phyloP scores from a whole-genome alignment of 1,140 invertebrate genomes.

The Artemia franciscana region DNA sequence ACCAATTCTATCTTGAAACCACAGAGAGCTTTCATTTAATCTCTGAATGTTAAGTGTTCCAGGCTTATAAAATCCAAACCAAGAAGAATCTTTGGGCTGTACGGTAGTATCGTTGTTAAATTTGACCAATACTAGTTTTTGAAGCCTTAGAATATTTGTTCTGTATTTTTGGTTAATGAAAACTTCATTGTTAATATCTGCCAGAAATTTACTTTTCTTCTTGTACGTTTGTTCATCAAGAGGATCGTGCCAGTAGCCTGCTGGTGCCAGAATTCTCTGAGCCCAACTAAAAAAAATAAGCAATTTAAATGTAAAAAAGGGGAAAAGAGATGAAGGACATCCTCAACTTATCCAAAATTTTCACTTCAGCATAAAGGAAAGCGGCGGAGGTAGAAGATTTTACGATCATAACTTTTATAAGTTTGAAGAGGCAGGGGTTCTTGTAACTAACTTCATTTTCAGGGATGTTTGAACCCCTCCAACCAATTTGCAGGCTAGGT shows the following conservation, averaged over 20 bases:
- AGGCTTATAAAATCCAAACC: slow-evolving; percentile 64
- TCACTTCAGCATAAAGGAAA: too few relatives aligned
- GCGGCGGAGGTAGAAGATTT: too few relatives aligned
- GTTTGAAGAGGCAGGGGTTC: too few relatives aligned
- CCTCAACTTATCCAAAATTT: too few relatives aligned
- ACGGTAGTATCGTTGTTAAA: slow-evolving; percentile 82
- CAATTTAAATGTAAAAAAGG: too few relatives aligned
- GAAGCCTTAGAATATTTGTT: slow-evolving; percentile 47
- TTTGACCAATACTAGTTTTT: slow-evolving; percentile 76
- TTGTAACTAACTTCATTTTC: too few relatives aligned
- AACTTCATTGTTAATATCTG: slow-evolving; percentile 88
- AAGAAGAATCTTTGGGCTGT: slow-evolving; percentile 62
- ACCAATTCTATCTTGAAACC: slow-evolving; percentile 59
- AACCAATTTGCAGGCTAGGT: too few relatives aligned
- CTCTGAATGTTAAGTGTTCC: too few relatives aligned
- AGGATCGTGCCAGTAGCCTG: slow-evolving; percentile 97
- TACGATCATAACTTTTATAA: too few relatives aligned
- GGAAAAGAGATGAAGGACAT: too few relatives aligned
- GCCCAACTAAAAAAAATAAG: too few relatives aligned
- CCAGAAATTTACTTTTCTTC: slow-evolving; percentile 57
- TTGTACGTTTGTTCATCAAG: slow-evolving; percentile 53
- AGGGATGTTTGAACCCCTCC: too few relatives aligned
- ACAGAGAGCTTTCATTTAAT: slow-evolving; percentile 11
- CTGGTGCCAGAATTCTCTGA: slow-evolving; percentile 59
- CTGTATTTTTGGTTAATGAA: slow-evolving; percentile 32